Evolutionary conservation across 2,888 invertebrate genomes (phyloP), one percentile per base, ranked within the genome.

Genomic region (Cerceris ruficornis): DNA sequence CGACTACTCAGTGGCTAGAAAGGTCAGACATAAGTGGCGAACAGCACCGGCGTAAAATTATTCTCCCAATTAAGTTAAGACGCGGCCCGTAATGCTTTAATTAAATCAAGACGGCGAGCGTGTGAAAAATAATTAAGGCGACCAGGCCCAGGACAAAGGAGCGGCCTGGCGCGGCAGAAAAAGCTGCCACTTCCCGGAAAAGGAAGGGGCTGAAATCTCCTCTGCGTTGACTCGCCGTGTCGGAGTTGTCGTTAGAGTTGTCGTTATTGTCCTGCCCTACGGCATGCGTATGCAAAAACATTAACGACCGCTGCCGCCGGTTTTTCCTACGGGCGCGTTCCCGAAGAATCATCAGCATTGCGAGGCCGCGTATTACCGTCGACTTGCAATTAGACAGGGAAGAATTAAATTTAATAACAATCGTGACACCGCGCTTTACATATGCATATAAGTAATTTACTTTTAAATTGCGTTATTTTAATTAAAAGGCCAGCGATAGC

Each of bases 71-170:
- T 82, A 81, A 81, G 74, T 74, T 79, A 82, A 79, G 74, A 76
- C 81, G 82, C 79, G 69, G 52, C 70, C 57, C 41, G 81, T 79
- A 82, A 82, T 81, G 76, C 79, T 76, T 81, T 81, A 82, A 82
- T 82, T 81, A 82, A 82, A 79, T 82, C 76, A 82, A 82, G 79
- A 82, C 79, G 76, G 71, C 74, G 79, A 79, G 79, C 79, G 76
- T 82, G 81, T 76, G 81, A 82, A 81, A 79, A 82, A 82, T 82
- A 82, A 82, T 82, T 82, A 82, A 82, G 81, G 81, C 82, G 75
- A 57, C 81, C 80, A 71, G 75, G 17, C 52, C 28, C 66, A 17
- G 66, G 72, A 80, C 77, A 82, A 82, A 80, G 69, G 49, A 50
- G 67, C 69, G 74, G 62, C 61, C 68, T 52, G 50, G 54, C 57